Evolutionary conservation across 2,888 invertebrate species (phyloP).

Genomic region (Idaea aversata): DNA sequence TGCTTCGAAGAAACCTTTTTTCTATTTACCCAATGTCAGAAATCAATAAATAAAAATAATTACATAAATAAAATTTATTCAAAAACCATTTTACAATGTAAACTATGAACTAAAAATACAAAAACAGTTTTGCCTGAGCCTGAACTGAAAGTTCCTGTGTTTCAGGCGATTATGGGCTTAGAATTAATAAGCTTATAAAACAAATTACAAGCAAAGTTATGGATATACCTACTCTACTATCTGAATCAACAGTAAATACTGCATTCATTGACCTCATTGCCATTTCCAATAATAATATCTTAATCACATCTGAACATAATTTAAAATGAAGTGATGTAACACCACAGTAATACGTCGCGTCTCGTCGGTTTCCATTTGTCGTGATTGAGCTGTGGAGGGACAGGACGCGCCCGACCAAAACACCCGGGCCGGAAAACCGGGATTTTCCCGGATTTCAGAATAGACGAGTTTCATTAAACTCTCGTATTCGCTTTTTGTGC

Average conservation of each 20-base stretch:
- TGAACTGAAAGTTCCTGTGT: no score
- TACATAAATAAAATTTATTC: no score
- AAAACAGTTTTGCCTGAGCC: no score
- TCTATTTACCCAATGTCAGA: no score
- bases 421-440: constrained; percentile 35
- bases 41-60: no score
- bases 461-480: constrained; percentile 36
- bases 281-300: constrained; percentile 50
- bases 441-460: constrained; percentile 38
- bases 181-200: no score
- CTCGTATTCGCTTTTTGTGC: constrained; percentile 27
- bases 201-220: no score
- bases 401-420: constrained; percentile 14
- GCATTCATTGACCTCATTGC: constrained; percentile 33
- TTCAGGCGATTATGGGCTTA: no score
- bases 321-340: constrained; percentile 57
- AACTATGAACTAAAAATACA: no score
- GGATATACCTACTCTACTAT: no score
- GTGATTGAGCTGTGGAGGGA: constrained; percentile 56
- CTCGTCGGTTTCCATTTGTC: constrained; percentile 56
- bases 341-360: constrained; percentile 19
- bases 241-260: constrained; percentile 24
- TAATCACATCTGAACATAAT: constrained; percentile 46
- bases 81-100: no score
- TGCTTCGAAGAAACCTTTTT: no score